phyloP scores from a whole-genome alignment of 1,140 invertebrate genomes.

The Ceratosolen fusciceps region DNA sequence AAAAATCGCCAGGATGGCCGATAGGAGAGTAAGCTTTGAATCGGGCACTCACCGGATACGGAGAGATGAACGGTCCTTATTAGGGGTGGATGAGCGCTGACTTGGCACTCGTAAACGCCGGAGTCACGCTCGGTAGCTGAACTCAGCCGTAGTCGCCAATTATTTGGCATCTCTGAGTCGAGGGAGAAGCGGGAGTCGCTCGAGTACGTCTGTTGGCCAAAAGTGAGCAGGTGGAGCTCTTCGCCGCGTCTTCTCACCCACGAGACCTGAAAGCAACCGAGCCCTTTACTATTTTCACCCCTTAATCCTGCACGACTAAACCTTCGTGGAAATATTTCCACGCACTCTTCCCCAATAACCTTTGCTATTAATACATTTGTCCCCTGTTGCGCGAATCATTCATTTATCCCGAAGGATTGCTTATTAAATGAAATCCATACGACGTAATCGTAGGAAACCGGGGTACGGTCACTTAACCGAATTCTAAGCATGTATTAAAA shows the following conservation, averaged over 20 bases:
- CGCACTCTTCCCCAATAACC: no score
- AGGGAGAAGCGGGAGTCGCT: constrained; percentile 83
- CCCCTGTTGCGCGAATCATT: no score
- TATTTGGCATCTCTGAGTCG: constrained; percentile 82
- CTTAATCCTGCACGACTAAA: no score
- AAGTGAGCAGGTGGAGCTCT: constrained; percentile 82
- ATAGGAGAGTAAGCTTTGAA: background rate
- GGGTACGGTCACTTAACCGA: no score
- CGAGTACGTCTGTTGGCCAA: constrained; percentile 84
- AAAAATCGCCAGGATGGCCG: no score
- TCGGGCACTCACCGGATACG: constrained; percentile 79
- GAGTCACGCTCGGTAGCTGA: constrained; percentile 82
- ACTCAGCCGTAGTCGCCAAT: constrained; percentile 83
- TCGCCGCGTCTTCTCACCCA: constrained; percentile 83
- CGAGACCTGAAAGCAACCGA: constrained; percentile 75
- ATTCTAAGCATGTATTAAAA: no score
- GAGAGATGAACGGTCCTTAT: constrained; percentile 80
- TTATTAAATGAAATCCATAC: no score
- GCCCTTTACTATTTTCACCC: background rate
- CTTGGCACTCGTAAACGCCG: constrained; percentile 85
- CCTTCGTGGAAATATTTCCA: no score
- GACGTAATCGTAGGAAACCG: no score
- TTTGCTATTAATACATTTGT: no score
- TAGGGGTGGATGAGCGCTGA: constrained; percentile 83
- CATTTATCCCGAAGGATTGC: no score